Evolutionary conservation across 2,797 vertebrate species (phyloP).

Genomic region (Glyptemys insculpta): DNA sequence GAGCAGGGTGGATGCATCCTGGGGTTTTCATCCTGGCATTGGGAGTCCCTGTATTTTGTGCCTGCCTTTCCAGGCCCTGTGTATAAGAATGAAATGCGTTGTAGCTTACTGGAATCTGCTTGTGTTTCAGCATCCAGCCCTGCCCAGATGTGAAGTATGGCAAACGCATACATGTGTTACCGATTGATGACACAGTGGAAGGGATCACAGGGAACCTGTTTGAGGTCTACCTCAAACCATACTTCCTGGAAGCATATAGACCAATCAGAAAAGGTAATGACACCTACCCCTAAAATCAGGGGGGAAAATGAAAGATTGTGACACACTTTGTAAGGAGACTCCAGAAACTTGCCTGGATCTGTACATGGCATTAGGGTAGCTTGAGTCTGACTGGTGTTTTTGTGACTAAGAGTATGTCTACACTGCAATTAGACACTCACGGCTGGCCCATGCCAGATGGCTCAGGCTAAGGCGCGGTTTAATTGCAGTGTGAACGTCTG

Average conservation of each 20-base stretch:
- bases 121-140: slow-evolving; percentile 93
- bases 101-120: slow-evolving; percentile 60
- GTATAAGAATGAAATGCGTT: background rate
- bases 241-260: slow-evolving; percentile 98
- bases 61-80: background rate
- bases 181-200: slow-evolving; percentile 98
- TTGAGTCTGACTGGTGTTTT: background rate
- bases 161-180: slow-evolving; percentile 97
- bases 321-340: background rate
- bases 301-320: accelerated
- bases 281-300: accelerated
- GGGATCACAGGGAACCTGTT: slow-evolving; percentile 99
- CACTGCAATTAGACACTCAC: background rate
- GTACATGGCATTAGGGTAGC: accelerated
- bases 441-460: too few relatives aligned
- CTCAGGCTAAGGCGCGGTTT: background rate
- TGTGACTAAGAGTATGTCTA: background rate
- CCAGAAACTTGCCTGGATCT: background rate
- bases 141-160: slow-evolving; percentile 99
- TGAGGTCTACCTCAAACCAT: slow-evolving; percentile 98
- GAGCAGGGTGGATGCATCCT: background rate
- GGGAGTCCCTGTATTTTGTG: background rate
- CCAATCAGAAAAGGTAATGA: slow-evolving; percentile 96
- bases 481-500: background rate
- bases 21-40: background rate